phyloP scores from a whole-genome alignment of 2,888 invertebrate species.

The Drosophila stalkeri region DNA sequence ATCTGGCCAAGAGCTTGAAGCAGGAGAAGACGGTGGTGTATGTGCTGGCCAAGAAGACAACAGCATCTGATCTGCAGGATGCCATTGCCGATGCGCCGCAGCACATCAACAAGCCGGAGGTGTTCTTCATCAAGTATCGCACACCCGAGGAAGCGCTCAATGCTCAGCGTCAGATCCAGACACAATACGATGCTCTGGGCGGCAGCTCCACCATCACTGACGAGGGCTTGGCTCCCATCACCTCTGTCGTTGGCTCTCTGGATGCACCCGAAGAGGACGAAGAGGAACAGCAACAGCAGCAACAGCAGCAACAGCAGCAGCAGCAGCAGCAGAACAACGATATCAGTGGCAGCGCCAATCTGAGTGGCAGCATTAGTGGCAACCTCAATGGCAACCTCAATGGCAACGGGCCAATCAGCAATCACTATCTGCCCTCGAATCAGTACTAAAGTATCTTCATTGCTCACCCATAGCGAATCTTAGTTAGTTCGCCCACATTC shows the following conservation, averaged over 20 bases:
- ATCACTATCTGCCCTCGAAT: constrained; percentile 76
- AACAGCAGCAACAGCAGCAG: constrained; percentile 56
- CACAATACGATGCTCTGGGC: constrained; percentile 83
- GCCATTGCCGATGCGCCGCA: constrained; percentile 82
- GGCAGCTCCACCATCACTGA: constrained; percentile 83
- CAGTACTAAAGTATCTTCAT: constrained; percentile 76
- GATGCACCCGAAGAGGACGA: constrained; percentile 78
- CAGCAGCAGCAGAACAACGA: constrained; percentile 36
- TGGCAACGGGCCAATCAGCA: constrained; percentile 39
- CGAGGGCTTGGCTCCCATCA: constrained; percentile 83
- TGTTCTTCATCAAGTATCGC: constrained; percentile 85
- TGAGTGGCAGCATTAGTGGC: not conserved
- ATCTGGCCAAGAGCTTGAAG: constrained; percentile 81
- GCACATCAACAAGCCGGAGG: constrained; percentile 83
- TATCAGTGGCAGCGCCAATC: constrained; percentile 10
- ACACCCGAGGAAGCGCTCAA: constrained; percentile 84
- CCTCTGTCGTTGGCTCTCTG: constrained; percentile 83
- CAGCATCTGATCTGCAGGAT: constrained; percentile 82
- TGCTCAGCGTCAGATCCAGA: constrained; percentile 84
- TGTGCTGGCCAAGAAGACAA: constrained; percentile 84
- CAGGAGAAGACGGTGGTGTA: constrained; percentile 85
- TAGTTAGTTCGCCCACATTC: constrained; percentile 75
- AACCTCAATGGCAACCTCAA: constrained; percentile 15
- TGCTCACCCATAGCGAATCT: constrained; percentile 69
- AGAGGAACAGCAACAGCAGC: constrained; percentile 61